Percentiles rank a stretch among this genome's conserved stretches.
Conservation (phyloP, 2,888 invertebrate species). For the Conomelus anceps region DNA sequence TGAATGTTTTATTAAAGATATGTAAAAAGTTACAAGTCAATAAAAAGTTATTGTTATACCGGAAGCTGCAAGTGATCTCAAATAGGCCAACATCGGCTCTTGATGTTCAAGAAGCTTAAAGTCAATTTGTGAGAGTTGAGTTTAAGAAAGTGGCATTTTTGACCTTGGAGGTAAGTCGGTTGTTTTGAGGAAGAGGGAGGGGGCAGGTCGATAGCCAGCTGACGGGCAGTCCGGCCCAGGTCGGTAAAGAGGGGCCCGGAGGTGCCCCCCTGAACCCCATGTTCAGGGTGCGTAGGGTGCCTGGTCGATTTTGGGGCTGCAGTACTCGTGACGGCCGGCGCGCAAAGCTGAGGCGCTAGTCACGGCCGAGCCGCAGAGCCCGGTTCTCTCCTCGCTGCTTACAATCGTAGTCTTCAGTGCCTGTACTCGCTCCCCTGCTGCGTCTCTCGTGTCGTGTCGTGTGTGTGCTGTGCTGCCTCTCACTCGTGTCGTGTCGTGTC, state of each 20-base stretch:
- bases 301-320: not conserved
- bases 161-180: not conserved
- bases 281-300: not conserved
- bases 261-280: not conserved
- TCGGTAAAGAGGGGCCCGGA: not conserved
- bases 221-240: not conserved
- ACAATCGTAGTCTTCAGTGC: not conserved
- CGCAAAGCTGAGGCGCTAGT: conserved; percentile 4
- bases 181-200: not conserved
- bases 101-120: not conserved
- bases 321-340: conserved; percentile 5
- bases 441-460: not conserved
- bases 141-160: not conserved
- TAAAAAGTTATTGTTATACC: not conserved
- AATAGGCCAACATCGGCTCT: not conserved
- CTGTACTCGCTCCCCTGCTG: not conserved
- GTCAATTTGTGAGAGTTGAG: not conserved
- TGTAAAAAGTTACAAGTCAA: not conserved
- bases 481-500: not conserved
- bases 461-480: not conserved
- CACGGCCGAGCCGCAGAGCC: conserved; percentile 34
- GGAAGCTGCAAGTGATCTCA: not conserved
- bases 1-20: not conserved
- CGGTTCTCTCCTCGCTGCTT: conserved; percentile 1
- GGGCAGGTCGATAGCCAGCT: not conserved